Conservation (phyloP, 2,797 vertebrate genomes). For the Remorina albescens region DNA sequence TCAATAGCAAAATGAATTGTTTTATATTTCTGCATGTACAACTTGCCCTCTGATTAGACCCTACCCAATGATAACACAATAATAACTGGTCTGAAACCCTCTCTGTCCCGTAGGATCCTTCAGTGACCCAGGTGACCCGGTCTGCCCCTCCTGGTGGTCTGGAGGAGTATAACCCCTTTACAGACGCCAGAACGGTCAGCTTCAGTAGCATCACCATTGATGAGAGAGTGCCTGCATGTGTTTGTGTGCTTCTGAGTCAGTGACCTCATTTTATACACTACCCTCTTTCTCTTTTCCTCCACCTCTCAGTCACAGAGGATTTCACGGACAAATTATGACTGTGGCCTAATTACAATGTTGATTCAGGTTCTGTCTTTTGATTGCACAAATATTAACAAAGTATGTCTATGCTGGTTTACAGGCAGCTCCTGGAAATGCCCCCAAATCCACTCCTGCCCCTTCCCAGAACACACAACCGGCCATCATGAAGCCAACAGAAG, state of each 20-base stretch:
- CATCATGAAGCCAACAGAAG: conserved; percentile 98
- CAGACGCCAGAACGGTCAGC: conserved; percentile 94
- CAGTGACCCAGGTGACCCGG: conserved; percentile 95
- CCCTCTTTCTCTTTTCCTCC: conserved; percentile 27
- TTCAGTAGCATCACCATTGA: conserved; percentile 24
- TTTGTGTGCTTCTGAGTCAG: conserved; percentile 38
- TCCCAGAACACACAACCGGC: conserved; percentile 93
- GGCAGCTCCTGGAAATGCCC: conserved; percentile 89
- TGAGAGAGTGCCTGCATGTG: conserved; percentile 27
- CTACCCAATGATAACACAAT: background rate
- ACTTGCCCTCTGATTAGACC: conserved; percentile 2
- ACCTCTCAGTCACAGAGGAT: conserved; percentile 57
- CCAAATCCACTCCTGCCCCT: conserved; percentile 85
- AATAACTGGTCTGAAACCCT: conserved; percentile 25
- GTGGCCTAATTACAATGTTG: conserved; percentile 60
- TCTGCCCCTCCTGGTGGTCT: conserved; percentile 91
- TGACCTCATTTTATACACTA: conserved; percentile 62
- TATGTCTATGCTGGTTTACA: conserved; percentile 65
- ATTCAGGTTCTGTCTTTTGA: conserved; percentile 33
- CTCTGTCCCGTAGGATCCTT: conserved; percentile 89
- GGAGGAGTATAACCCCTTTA: conserved; percentile 97
- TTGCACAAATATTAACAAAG: conserved; percentile 45
- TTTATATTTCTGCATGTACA: background rate
- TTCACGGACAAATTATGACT: conserved; percentile 53
- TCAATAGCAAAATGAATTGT: background rate